phyloP scores from a whole-genome alignment of 2,888 invertebrate genomes.

The Lasioglossum lativentre region DNA sequence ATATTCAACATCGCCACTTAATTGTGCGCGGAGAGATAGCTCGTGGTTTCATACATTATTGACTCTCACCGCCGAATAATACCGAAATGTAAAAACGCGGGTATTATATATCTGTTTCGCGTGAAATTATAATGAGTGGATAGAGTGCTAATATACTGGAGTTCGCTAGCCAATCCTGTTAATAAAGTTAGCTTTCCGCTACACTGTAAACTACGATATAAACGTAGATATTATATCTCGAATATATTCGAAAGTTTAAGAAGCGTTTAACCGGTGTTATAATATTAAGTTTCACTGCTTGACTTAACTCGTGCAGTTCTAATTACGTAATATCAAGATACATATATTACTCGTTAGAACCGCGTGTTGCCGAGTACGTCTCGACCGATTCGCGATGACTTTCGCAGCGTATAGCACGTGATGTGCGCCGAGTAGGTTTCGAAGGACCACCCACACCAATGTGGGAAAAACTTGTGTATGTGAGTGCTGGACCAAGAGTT shows the following conservation, averaged over 20 bases:
- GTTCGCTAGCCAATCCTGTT: neutral
- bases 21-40: neutral
- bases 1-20: neutral
- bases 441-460: too few species aligned
- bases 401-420: too few species aligned
- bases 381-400: too few species aligned
- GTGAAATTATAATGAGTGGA: neutral
- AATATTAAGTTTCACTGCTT: neutral
- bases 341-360: neutral
- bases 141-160: neutral
- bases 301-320: neutral
- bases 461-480: too few species aligned
- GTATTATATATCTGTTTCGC: neutral
- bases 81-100: neutral
- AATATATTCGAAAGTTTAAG: neutral
- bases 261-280: neutral
- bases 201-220: neutral
- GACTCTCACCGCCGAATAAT: neutral
- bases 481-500: too few species aligned
- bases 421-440: too few species aligned
- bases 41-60: neutral
- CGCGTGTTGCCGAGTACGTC: too few species aligned
- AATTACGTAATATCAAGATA: neutral
- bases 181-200: neutral
- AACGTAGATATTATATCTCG: neutral